phyloP scores from a whole-genome alignment of 2,113 vertebrate species.

The Sminthopsis crassicaudata region DNA sequence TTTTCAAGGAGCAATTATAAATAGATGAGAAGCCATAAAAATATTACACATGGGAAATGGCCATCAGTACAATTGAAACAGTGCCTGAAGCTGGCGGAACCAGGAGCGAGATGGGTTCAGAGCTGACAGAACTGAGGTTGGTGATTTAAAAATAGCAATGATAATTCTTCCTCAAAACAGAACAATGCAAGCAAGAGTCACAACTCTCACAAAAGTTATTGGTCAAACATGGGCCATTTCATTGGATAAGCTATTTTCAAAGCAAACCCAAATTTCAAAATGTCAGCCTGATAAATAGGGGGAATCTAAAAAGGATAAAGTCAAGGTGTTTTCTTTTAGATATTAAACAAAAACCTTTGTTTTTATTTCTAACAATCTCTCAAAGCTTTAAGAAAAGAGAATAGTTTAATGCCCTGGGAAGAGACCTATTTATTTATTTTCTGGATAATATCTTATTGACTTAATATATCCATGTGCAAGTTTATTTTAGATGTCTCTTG shows the following conservation, averaged over 20 bases:
- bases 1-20: slow-evolving; percentile 81
- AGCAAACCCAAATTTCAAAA: slow-evolving; percentile 73
- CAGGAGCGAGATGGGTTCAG: slow-evolving; percentile 60
- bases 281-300: slow-evolving; percentile 78
- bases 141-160: slow-evolving; percentile 78
- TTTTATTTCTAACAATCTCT: slow-evolving; percentile 62
- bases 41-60: slow-evolving; percentile 66
- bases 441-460: slow-evolving; percentile 22
- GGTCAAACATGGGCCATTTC: slow-evolving; percentile 57
- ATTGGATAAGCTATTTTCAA: slow-evolving; percentile 75
- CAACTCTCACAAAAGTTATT: slow-evolving; percentile 68
- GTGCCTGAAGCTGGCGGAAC: slow-evolving; percentile 51
- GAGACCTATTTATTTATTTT: slow-evolving; percentile 46
- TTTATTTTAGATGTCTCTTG: not conserved
- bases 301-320: slow-evolving; percentile 69
- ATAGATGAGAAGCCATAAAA: slow-evolving; percentile 79
- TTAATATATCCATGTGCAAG: slow-evolving; percentile 45
- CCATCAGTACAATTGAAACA: slow-evolving; percentile 67
- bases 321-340: slow-evolving; percentile 73
- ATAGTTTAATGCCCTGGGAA: slow-evolving; percentile 22
- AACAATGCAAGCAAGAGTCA: slow-evolving; percentile 68
- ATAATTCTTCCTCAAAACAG: slow-evolving; percentile 76
- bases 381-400: slow-evolving; percentile 52
- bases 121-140: slow-evolving; percentile 72
- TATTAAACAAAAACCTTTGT: slow-evolving; percentile 35